Evolutionary conservation across 1,140 invertebrate genomes (phyloP).

Genomic region (Druon quercuslanigerum): DNA sequence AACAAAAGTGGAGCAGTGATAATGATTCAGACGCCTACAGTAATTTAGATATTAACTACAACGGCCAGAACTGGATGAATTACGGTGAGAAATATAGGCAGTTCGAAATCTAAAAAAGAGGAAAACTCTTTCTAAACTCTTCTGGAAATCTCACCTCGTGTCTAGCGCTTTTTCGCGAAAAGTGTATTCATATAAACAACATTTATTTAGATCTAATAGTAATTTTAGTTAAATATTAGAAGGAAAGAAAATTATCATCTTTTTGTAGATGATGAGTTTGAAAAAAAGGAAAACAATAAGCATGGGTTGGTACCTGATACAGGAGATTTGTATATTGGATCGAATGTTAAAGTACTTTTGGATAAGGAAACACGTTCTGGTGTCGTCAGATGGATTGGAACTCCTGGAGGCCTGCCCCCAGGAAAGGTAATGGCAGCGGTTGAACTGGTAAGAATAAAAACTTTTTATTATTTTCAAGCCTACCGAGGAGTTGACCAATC

Average conservation of each 20-base stretch:
- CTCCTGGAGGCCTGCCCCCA: slow-evolving; percentile 68
- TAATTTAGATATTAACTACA: slow-evolving; percentile 51
- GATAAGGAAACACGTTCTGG: slow-evolving; percentile 81
- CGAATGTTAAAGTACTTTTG: slow-evolving; percentile 83
- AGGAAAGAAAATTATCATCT: not conserved
- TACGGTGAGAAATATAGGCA: slow-evolving; percentile 48
- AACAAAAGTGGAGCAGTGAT: slow-evolving; percentile 73
- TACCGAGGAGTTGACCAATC: no score
- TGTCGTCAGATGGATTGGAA: slow-evolving; percentile 92
- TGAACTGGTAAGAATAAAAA: slow-evolving; percentile 78
- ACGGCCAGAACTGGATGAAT: slow-evolving; percentile 44
- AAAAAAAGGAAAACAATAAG: slow-evolving; percentile 67
- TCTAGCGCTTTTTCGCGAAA: no score
- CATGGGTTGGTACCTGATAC: slow-evolving; percentile 63
- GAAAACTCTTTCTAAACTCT: not conserved
- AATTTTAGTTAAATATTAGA: no score
- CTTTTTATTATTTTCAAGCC: not conserved
- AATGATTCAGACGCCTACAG: slow-evolving; percentile 62
- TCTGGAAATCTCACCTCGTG: no score
- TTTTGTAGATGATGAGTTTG: slow-evolving; percentile 59
- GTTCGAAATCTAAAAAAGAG: not conserved
- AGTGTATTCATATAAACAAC: no score
- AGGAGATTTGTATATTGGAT: slow-evolving; percentile 82
- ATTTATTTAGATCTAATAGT: no score
- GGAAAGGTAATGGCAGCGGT: slow-evolving; percentile 80